Evolutionary conservation across 2,113 vertebrate genomes (phyloP).

Genomic region (Galemys pyrenaicus): DNA sequence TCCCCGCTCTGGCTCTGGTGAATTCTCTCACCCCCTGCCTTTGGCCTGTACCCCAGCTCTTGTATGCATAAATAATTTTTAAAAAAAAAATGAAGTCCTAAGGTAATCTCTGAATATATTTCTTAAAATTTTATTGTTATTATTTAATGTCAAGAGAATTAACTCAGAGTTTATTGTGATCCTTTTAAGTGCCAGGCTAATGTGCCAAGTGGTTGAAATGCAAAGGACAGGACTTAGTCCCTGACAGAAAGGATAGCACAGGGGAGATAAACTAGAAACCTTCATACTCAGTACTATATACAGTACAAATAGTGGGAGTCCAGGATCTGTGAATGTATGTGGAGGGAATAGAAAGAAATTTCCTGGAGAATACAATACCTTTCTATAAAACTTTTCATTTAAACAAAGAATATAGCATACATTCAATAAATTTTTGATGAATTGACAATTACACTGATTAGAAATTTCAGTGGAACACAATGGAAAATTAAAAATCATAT

Average conservation of each 20-base stretch:
- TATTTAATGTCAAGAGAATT: background rate
- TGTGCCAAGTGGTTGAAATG: background rate
- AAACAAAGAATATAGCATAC: background rate
- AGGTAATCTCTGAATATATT: background rate
- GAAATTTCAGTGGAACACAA: background rate
- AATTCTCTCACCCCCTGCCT: no score
- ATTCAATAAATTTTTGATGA: background rate
- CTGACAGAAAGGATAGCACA: background rate
- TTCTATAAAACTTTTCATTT: background rate
- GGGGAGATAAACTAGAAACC: no score
- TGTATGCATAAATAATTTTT: no score
- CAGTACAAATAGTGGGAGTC: background rate
- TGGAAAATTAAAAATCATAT: background rate
- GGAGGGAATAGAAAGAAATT: no score
- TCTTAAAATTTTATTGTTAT: background rate
- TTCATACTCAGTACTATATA: background rate
- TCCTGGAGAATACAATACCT: background rate
- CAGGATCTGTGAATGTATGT: background rate
- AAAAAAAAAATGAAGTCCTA: no score
- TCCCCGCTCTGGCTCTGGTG: no score
- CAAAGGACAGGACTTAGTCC: background rate
- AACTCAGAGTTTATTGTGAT: background rate
- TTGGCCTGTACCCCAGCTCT: no score
- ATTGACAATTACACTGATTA: background rate
- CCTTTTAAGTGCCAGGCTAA: background rate